Percentiles rank a stretch among this genome's conserved stretches.
phyloP scores from a whole-genome alignment of 1,140 invertebrate genomes.

The Samia ricini region DNA sequence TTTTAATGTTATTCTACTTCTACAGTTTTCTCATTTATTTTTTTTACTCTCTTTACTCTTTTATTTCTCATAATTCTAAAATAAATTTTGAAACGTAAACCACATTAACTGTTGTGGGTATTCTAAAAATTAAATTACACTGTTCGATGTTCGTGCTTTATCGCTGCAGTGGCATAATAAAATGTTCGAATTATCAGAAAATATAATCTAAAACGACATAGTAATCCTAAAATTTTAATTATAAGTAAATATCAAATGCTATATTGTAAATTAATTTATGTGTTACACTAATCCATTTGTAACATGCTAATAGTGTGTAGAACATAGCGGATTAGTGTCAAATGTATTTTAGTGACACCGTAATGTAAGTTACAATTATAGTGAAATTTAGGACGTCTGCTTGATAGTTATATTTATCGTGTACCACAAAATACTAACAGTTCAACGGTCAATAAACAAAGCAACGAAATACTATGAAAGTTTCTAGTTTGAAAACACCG shows the following conservation, averaged over 20 bases:
- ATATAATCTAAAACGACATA: not conserved
- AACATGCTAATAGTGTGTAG: not conserved
- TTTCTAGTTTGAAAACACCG: not conserved
- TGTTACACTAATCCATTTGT: not conserved
- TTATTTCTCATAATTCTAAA: not conserved
- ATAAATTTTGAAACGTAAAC: not conserved
- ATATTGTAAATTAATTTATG: not conserved
- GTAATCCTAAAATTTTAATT: not conserved
- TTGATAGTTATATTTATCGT: not conserved
- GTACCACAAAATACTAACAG: not conserved
- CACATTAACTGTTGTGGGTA: conserved; percentile 18
- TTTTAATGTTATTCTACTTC: too few species aligned
- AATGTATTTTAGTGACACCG: not conserved
- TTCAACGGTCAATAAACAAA: not conserved
- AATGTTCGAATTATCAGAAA: not conserved
- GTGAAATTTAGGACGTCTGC: not conserved
- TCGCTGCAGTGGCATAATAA: not conserved
- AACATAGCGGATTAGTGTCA: not conserved
- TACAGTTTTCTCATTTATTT: not conserved
- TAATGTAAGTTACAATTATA: not conserved
- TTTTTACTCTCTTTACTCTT: not conserved
- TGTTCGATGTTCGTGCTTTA: not conserved
- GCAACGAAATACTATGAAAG: not conserved
- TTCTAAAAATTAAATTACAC: conserved; percentile 1
- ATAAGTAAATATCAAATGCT: not conserved